Conservation (phyloP, 2,888 invertebrate genomes). For the Strigamia maritima region DNA sequence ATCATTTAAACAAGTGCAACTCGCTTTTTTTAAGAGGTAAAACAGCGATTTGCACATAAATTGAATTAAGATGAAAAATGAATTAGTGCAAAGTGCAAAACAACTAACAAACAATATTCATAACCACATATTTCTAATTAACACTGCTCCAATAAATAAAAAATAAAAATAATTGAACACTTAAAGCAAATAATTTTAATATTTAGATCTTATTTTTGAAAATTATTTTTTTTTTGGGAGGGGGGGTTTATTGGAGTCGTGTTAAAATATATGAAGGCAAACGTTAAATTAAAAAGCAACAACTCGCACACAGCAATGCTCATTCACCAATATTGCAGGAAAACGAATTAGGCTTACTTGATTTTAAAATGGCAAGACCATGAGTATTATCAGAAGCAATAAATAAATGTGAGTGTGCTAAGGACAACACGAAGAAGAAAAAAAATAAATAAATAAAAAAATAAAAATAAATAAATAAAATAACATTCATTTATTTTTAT, state of each 20-base stretch:
- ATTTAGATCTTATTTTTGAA: too few species aligned
- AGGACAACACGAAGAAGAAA: conserved; percentile 12
- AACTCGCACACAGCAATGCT: not conserved
- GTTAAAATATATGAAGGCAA: not conserved
- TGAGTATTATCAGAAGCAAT: conserved; percentile 29
- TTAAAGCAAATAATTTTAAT: too few species aligned
- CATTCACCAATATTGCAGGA: conserved; percentile 8
- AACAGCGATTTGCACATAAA: too few species aligned
- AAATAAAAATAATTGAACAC: not conserved
- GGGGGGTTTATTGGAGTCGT: not conserved
- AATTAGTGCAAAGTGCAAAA: too few species aligned
- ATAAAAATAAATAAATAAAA: not conserved
- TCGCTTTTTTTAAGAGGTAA: too few species aligned
- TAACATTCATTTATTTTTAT: not conserved
- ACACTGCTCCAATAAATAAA: not conserved
- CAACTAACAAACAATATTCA: too few species aligned
- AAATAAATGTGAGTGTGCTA: conserved; percentile 29
- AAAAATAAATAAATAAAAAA: not conserved
- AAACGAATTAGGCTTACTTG: conserved; percentile 25
- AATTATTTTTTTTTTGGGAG: not conserved
- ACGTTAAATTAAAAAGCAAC: conserved; percentile 7
- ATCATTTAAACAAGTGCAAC: too few species aligned
- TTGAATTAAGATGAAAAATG: too few species aligned
- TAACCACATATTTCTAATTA: too few species aligned
- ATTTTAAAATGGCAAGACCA: conserved; percentile 27